Evolutionary conservation across 2,888 invertebrate genomes (phyloP).

Genomic region (Chromoteleia sp.): DNA sequence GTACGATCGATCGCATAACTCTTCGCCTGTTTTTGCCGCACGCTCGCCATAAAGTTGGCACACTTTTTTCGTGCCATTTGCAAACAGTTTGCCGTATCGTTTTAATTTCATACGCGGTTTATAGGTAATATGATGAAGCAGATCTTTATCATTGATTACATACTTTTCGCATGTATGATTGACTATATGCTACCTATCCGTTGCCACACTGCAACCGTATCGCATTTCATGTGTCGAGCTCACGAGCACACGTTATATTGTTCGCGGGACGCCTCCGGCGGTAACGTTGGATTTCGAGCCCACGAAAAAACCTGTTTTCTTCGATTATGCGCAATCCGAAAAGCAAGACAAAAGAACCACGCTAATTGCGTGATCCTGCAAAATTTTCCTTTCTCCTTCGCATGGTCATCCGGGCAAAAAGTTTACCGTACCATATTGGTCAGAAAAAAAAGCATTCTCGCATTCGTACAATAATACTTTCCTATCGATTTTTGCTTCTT

Average conservation of each 20-base stretch:
- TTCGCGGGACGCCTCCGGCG: constrained; percentile 28
- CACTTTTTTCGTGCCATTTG: constrained; percentile 40
- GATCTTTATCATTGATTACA: constrained; percentile 61
- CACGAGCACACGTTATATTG: constrained; percentile 20
- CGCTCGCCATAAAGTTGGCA: constrained; percentile 34
- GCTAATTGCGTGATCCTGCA: constrained; percentile 26
- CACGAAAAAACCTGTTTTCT: constrained; percentile 23
- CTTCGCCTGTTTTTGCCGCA: constrained; percentile 2
- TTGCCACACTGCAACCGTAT: constrained; percentile 55
- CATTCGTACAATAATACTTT: neutral
- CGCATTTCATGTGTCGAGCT: constrained; percentile 49
- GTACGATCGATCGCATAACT: constrained; percentile 11
- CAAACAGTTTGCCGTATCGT: constrained; percentile 27
- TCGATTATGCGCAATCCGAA: constrained; percentile 31
- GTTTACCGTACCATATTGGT: neutral
- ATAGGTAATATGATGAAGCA: constrained; percentile 58
- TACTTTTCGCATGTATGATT: constrained; percentile 59
- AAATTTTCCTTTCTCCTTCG: constrained; percentile 8
- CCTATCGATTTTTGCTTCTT: neutral
- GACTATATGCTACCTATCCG: constrained; percentile 54
- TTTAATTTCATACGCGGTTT: constrained; percentile 50
- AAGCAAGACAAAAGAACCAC: constrained; percentile 7
- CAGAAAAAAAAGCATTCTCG: neutral
- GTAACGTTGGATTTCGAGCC: constrained; percentile 1
- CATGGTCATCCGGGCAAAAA: constrained; percentile 5